Base-by-base conservation (phyloP, 2,797 vertebrate species). In the Pagetopsis macropterus region DNA sequence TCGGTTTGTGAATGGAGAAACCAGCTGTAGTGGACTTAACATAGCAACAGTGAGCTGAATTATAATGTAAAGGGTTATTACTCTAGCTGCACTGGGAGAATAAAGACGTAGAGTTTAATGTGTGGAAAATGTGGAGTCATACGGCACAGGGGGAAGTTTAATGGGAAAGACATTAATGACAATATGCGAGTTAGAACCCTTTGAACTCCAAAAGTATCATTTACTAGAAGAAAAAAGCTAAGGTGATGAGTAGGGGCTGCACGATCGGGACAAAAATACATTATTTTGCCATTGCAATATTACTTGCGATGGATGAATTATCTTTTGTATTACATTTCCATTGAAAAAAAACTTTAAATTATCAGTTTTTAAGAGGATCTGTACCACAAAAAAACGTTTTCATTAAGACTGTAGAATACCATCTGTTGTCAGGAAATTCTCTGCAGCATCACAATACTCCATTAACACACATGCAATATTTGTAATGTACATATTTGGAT, bases 21-120 rank as follows among this genome's bases (percentile, higher is more conserved):
- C 74, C 91, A 88, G 91, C 84, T 89, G 87, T 43, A 43, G 49
- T 46, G 62, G 74, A 82, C 81, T 71, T 70, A 65, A 84, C 46
- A 59, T 73, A 82, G 79, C 58, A 63, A 68, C 57, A 54, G 49
- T 51, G 75, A 80, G 59, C 67, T 59, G 71, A 82, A 80, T 67
- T 21, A 66, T 73, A 84, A 80, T 27, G 80, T 56, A 78, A 78
- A 74, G 67, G 33, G 43, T 78, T 86, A 84, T 59, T 78, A 78
- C 69, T 59, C 17, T 0, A 10, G 67, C 48, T 78, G 71, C 54
- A n/a, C 1, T 1, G 60, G 61, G 69, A 80, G 69, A 23, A 16
- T 15, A 40, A 48, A 65, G 75, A 77, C 21, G 23, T 45, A 9
- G 74, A 73, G 71, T 67, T 73, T 11, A 52, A 70, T 12, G 50